Evolutionary conservation across 2,888 invertebrate genomes (phyloP).

Genomic region (Chymomyza procnemis): DNA sequence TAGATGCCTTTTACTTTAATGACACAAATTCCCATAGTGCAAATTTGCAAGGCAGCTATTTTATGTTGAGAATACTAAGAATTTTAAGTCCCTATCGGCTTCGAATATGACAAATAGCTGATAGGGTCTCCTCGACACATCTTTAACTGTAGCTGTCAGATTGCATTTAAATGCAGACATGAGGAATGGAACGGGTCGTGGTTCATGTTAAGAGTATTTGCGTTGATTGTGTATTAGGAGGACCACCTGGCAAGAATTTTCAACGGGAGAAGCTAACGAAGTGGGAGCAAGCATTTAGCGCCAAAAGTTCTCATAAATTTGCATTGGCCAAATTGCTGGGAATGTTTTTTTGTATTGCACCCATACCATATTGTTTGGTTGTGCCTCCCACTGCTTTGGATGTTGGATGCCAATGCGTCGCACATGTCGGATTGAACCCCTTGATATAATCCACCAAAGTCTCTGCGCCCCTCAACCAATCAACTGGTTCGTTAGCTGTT

Average conservation of each 20-base stretch:
- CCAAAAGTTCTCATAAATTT: slow-evolving; percentile 49
- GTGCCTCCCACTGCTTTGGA: slow-evolving; percentile 20
- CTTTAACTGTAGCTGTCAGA: too few relatives aligned
- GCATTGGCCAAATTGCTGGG: slow-evolving; percentile 58
- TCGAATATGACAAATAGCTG: slow-evolving; percentile 46
- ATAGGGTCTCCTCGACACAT: background rate
- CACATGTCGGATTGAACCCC: slow-evolving; percentile 66
- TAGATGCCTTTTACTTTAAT: slow-evolving; percentile 31
- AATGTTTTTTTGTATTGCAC: slow-evolving; percentile 43
- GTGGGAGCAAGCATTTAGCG: background rate
- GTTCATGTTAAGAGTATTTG: slow-evolving; percentile 5
- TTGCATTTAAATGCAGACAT: too few relatives aligned
- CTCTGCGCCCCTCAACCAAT: slow-evolving; percentile 10
- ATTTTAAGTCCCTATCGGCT: background rate
- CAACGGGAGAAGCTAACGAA: background rate
- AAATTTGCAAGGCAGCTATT: slow-evolving; percentile 5
- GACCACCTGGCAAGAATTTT: slow-evolving; percentile 46
- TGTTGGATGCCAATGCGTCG: slow-evolving; percentile 65
- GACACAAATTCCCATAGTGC: slow-evolving; percentile 58
- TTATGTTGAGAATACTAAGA: too few relatives aligned
- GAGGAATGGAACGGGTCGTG: too few relatives aligned
- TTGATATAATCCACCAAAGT: slow-evolving; percentile 45
- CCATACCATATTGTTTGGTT: slow-evolving; percentile 22
- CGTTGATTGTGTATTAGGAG: background rate
- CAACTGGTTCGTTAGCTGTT: slow-evolving; percentile 54